Evolutionary conservation across 2,797 vertebrate species (phyloP).

Genomic region (Borostomias antarcticus): DNA sequence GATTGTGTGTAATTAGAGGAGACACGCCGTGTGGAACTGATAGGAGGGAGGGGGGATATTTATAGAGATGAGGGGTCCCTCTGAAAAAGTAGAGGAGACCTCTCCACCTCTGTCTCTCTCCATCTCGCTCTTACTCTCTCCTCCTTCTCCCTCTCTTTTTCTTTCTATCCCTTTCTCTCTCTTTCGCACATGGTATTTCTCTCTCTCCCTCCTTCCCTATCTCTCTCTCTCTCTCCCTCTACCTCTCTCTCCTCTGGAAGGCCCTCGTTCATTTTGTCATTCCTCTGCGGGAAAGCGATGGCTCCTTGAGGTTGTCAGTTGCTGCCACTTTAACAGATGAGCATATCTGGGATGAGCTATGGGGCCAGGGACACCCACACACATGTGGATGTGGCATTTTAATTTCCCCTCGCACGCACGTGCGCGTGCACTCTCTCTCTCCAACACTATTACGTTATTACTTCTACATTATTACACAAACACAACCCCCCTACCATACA

Average conservation of each 20-base stretch:
- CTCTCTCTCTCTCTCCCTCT: slow-evolving; percentile 2
- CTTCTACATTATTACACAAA: too few relatives aligned
- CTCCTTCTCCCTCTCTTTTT: slow-evolving; percentile 16
- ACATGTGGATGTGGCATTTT: slow-evolving; percentile 67
- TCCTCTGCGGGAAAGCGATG: slow-evolving; percentile 60
- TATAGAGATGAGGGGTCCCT: slow-evolving; percentile 41
- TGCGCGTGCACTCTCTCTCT: neutral
- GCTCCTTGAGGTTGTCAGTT: slow-evolving; percentile 70
- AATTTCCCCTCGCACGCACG: slow-evolving; percentile 47
- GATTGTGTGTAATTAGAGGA: slow-evolving; percentile 53
- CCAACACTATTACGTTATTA: slow-evolving; percentile 18
- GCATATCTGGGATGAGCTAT: slow-evolving; percentile 66
- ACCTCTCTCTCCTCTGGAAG: slow-evolving; percentile 44
- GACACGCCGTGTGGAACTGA: slow-evolving; percentile 46
- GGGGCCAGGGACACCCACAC: slow-evolving; percentile 55
- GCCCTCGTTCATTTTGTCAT: slow-evolving; percentile 67
- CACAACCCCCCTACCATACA: neutral
- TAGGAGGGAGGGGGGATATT: slow-evolving; percentile 39
- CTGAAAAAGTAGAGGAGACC: slow-evolving; percentile 30
- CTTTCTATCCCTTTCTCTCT: neutral
- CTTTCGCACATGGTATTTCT: too few relatives aligned
- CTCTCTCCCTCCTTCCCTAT: neutral
- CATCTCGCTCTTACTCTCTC: slow-evolving; percentile 30
- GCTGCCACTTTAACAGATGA: slow-evolving; percentile 73
- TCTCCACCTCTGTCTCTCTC: slow-evolving; percentile 9